Evolutionary conservation across 2,888 invertebrate genomes (phyloP), one percentile per base, ranked within the genome.

Genomic region (Apamea sordens): DNA sequence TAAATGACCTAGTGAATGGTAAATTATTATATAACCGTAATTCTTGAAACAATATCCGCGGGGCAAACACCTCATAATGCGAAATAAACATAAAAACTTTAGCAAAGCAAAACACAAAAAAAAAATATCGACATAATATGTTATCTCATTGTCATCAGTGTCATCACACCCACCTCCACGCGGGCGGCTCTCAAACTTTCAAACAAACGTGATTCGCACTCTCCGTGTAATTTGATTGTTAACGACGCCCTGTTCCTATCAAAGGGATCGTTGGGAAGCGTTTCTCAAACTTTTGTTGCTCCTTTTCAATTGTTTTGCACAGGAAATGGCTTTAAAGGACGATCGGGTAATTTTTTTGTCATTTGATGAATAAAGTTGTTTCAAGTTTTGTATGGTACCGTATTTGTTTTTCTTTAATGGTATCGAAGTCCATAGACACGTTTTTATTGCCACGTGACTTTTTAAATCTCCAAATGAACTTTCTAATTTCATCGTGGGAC

Each of bases 221-320:
- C 67, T 74, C 65, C 47, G 36, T 79, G 77, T 88, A 81, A 88
- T 88, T 87, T 77, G 81, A 88, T 88, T 85, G 81, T 76, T 83
- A 82, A 80, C 80, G 81, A 88, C 72, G 56, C 81, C 81, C 83
- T 73, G 73, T 78, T 73, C 61, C 76, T 76, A 80, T 83, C 85
- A 88, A 85, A 88, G 73, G 24, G 72, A 80, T 80, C 59, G 72
- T 56, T 36, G 50, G 63, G 56, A 82, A 79, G 21, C 50, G 78
- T 67, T 85, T 82, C 79, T 81, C 79, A 78, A 88, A 87, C 70
- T 83, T 88, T 69, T 64, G 75, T 73, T 72, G 56, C 36, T 44
- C 69, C 53, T 74, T 79, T 81, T 72, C 83, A 85, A 83, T 80
- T 82, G 81, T 85, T 77, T 53, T 53, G 24, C 10, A 6, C n/a